Conservation (phyloP, 2,113 vertebrate species). For the Clarias macrocephalus region DNA sequence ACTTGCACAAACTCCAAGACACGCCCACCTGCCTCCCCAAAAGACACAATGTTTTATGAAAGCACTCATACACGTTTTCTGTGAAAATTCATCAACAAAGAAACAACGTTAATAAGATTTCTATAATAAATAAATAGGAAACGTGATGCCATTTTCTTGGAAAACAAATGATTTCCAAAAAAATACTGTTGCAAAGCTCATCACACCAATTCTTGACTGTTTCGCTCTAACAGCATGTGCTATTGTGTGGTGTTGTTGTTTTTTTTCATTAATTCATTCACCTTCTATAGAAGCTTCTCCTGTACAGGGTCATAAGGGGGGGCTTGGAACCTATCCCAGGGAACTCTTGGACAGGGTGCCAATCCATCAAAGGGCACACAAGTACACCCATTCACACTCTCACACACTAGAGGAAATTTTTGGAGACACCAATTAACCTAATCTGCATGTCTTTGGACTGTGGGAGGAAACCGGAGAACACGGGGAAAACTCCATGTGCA, state of each 20-base stretch:
- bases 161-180: not conserved
- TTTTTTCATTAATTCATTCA: not conserved
- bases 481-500: too few species aligned
- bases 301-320: too few species aligned
- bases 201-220: not conserved
- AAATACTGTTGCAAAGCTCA: not conserved
- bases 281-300: too few species aligned
- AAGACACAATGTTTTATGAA: not conserved
- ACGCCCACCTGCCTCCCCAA: not conserved
- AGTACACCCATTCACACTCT: too few species aligned
- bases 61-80: not conserved
- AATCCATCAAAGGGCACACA: too few species aligned
- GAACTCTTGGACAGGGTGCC: too few species aligned
- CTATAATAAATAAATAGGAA: not conserved
- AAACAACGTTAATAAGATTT: not conserved
- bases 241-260: not conserved
- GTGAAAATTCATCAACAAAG: not conserved
- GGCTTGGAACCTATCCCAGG: too few species aligned
- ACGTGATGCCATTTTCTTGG: not conserved
- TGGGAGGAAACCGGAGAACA: too few species aligned
- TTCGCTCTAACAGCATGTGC: not conserved
- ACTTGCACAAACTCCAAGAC: not conserved
- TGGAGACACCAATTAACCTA: too few species aligned
- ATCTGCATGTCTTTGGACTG: too few species aligned
- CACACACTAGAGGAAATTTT: too few species aligned